Percentiles rank a stretch among this genome's conserved stretches.
phyloP scores from a whole-genome alignment of 1,140 invertebrate genomes.

The Solenopsis invicta region DNA sequence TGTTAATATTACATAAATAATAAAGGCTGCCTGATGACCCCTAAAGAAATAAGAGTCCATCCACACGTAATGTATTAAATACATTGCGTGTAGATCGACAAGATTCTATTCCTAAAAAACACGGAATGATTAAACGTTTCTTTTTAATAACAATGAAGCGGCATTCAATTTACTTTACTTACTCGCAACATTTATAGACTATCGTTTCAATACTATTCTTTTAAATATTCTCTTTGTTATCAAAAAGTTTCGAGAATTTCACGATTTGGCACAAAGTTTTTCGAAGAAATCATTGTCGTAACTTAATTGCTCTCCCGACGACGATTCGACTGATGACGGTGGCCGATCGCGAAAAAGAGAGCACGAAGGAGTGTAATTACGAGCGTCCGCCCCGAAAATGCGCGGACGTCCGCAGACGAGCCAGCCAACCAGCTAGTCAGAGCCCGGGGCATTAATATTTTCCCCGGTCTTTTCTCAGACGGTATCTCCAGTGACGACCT shows the following conservation, averaged over 20 bases:
- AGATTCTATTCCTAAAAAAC: neutral
- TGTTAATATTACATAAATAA: slow-evolving; percentile 35
- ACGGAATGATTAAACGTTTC: neutral
- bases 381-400: slow-evolving; percentile 46
- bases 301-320: slow-evolving; percentile 21
- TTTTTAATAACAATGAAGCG: neutral
- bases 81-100: too few relatives aligned
- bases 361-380: slow-evolving; percentile 66
- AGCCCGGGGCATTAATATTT: slow-evolving; percentile 79
- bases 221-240: neutral
- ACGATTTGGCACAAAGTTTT: slow-evolving; percentile 5
- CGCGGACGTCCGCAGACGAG: slow-evolving; percentile 54
- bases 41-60: neutral
- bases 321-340: slow-evolving; percentile 27
- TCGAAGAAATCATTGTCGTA: slow-evolving; percentile 14
- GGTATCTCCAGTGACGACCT: slow-evolving; percentile 70
- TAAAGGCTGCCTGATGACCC: neutral
- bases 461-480: slow-evolving; percentile 78
- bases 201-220: neutral
- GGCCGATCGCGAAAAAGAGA: slow-evolving; percentile 50
- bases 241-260: neutral
- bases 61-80: neutral
- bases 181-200: neutral
- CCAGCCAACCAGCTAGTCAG: slow-evolving; percentile 49
- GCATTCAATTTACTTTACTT: neutral